Evolutionary conservation across 2,888 invertebrate genomes (phyloP).

Genomic region (Cheilosia grossa): DNA sequence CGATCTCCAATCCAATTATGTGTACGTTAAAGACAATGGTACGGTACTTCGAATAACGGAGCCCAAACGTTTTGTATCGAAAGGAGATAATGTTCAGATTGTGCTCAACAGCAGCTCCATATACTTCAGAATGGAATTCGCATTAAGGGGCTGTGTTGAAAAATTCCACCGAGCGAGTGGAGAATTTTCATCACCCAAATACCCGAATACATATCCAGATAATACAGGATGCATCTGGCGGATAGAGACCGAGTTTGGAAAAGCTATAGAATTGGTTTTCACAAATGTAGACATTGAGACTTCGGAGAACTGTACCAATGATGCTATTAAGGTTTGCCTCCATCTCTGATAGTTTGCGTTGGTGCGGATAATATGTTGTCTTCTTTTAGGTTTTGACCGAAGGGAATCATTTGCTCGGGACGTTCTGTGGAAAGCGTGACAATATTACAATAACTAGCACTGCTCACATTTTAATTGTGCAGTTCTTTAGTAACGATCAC

Average conservation of each 20-base stretch:
- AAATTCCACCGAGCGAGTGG: slow-evolving; percentile 85
- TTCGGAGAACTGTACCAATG: slow-evolving; percentile 85
- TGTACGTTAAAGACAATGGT: slow-evolving; percentile 82
- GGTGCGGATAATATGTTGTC: background rate
- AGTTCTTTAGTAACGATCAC: slow-evolving; percentile 86
- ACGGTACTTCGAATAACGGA: slow-evolving; percentile 65
- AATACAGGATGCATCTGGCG: slow-evolving; percentile 89
- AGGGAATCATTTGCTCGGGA: slow-evolving; percentile 74
- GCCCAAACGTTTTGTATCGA: slow-evolving; percentile 74
- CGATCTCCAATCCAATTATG: slow-evolving; percentile 83
- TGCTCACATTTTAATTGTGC: slow-evolving; percentile 88
- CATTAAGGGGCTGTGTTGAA: slow-evolving; percentile 90
- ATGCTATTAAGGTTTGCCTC: slow-evolving; percentile 85
- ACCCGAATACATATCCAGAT: slow-evolving; percentile 85
- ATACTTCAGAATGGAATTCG: slow-evolving; percentile 94
- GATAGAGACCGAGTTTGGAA: slow-evolving; percentile 87
- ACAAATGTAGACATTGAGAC: slow-evolving; percentile 86
- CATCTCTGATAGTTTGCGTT: background rate
- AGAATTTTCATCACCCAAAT: slow-evolving; percentile 86
- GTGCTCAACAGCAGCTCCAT: slow-evolving; percentile 81
- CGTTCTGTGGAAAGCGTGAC: slow-evolving; percentile 77
- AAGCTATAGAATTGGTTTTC: slow-evolving; percentile 87
- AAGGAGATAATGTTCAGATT: slow-evolving; percentile 79
- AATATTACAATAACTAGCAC: slow-evolving; percentile 77
- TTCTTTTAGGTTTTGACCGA: slow-evolving; percentile 75